Evolutionary conservation across 2,888 invertebrate species (phyloP).

Genomic region (Salpingus planirostris): DNA sequence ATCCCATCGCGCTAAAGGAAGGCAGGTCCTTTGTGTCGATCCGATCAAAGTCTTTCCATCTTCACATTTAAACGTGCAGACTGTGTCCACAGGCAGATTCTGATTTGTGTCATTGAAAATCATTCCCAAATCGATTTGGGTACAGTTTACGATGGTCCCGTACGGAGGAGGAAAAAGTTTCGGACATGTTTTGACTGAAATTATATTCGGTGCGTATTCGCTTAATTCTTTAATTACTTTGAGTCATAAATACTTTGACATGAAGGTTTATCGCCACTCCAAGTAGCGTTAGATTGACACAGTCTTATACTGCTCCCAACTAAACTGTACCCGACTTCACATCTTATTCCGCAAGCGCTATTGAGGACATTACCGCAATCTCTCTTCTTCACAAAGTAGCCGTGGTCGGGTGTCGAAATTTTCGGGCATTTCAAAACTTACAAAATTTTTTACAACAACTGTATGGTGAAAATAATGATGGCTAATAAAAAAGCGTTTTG

Average conservation of each 20-base stretch:
- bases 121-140: constrained; percentile 39
- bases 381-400: constrained; percentile 55
- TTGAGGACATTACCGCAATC: constrained; percentile 56
- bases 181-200: constrained; percentile 55
- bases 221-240: constrained; percentile 1
- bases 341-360: constrained; percentile 61
- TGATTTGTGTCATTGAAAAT: constrained; percentile 31
- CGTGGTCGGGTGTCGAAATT: constrained; percentile 51
- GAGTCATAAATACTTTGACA: constrained; percentile 47
- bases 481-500: constrained; percentile 7
- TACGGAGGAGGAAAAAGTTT: constrained; percentile 46
- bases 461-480: constrained; percentile 2
- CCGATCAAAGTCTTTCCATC: constrained; percentile 56
- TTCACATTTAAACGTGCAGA: constrained; percentile 55
- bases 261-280: constrained; percentile 55
- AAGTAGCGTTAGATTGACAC: constrained; percentile 54
- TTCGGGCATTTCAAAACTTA: constrained; percentile 52
- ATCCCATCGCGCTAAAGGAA: constrained; percentile 61
- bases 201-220: too few relatives aligned
- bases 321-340: constrained; percentile 52
- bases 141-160: constrained; percentile 48
- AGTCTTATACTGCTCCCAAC: constrained; percentile 48
- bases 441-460: constrained; percentile 1
- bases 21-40: constrained; percentile 53
- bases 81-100: constrained; percentile 51